Evolutionary conservation across 37 sponge, comb jelly and placozoan species (phyloP).

Genomic region (Chondrilla cf. caribensis): DNA sequence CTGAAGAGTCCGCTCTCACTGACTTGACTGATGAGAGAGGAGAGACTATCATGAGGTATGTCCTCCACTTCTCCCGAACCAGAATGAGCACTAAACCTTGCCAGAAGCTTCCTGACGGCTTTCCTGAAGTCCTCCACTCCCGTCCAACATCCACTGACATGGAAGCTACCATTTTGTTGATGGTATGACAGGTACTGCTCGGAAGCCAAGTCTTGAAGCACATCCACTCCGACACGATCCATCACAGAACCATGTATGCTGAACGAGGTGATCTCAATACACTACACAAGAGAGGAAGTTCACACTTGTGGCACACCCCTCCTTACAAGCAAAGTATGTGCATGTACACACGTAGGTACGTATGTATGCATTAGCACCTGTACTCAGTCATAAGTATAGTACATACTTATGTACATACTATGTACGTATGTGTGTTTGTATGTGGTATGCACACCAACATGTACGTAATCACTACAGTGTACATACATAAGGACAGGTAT

Average conservation of each 20-base stretch:
- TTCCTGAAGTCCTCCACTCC: slow-evolving; percentile 12
- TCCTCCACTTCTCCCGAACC: not conserved
- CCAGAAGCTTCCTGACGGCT: not conserved
- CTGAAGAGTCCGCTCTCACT: not conserved
- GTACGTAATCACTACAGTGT: too few species aligned
- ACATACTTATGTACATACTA: too few species aligned
- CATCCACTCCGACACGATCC: not conserved
- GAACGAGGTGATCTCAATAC: slow-evolving; percentile 14
- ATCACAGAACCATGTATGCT: slow-evolving; percentile 11
- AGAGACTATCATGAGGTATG: slow-evolving; percentile 14
- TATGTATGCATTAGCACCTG: not conserved
- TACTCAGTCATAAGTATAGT: not conserved
- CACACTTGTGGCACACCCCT: not conserved
- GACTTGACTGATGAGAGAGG: slow-evolving; percentile 13
- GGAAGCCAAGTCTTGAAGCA: not conserved
- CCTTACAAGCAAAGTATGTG: not conserved
- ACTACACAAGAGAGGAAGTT: not conserved
- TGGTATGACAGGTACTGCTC: slow-evolving; percentile 6
- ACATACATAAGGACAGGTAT: too few species aligned
- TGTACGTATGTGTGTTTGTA: too few species aligned
- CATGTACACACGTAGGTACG: too few species aligned
- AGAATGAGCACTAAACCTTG: not conserved
- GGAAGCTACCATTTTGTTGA: not conserved
- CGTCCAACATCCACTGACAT: slow-evolving; percentile 5
- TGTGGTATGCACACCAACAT: too few species aligned